Conservation (phyloP, 1,140 invertebrate genomes). For the Zaprionus ghesquierei region DNA sequence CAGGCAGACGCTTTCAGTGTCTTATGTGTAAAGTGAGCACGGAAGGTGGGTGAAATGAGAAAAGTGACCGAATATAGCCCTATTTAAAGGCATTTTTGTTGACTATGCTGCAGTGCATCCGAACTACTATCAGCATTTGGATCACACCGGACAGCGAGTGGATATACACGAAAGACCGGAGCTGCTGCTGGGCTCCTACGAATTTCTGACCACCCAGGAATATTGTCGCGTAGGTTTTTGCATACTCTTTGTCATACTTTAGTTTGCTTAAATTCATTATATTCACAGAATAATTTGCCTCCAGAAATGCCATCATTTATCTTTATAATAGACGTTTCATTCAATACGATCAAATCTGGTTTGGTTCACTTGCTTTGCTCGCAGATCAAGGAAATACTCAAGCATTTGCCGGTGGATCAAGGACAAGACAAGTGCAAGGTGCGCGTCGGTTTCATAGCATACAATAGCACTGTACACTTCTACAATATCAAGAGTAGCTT, state of each 20-base stretch:
- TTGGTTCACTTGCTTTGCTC: slow-evolving; percentile 94
- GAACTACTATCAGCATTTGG: slow-evolving; percentile 99
- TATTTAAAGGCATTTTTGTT: neutral
- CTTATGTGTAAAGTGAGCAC: slow-evolving; percentile 97
- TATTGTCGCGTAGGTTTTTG: slow-evolving; percentile 92
- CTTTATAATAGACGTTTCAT: slow-evolving; percentile 98
- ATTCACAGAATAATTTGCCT: slow-evolving; percentile 89
- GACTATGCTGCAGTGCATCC: slow-evolving; percentile 91
- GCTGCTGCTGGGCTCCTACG: slow-evolving; percentile 97
- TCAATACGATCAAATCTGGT: slow-evolving; percentile 97
- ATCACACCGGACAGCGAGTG: slow-evolving; percentile 95
- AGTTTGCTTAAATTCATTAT: neutral
- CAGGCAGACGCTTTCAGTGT: slow-evolving; percentile 97
- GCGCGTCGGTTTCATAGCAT: slow-evolving; percentile 97
- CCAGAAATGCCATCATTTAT: slow-evolving; percentile 98
- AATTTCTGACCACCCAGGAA: slow-evolving; percentile 98
- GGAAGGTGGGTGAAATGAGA: slow-evolving; percentile 87
- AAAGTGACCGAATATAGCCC: slow-evolving; percentile 20
- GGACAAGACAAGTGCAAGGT: slow-evolving; percentile 90
- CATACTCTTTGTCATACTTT: neutral
- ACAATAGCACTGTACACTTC: slow-evolving; percentile 97
- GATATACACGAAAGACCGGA: slow-evolving; percentile 98
- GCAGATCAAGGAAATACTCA: slow-evolving; percentile 90
- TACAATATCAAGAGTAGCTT: slow-evolving; percentile 95
- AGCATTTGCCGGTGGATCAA: slow-evolving; percentile 87